Base-by-base conservation (phyloP, 2,797 vertebrate genomes). In the Macropodus opercularis region DNA sequence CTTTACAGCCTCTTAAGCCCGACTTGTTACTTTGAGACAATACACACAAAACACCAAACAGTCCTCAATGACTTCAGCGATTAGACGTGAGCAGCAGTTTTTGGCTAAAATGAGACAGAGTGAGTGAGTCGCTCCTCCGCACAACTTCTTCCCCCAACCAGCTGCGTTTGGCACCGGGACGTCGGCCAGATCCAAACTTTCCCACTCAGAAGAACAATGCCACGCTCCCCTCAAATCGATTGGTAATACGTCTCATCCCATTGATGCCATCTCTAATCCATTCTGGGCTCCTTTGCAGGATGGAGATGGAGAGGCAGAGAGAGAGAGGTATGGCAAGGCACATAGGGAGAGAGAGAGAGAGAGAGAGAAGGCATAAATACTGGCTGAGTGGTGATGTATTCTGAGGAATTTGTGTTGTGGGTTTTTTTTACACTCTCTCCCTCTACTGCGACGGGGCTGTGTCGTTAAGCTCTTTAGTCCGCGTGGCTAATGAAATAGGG, bases 231-330 rank as follows among this genome's bases (percentile, higher is more conserved):
- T 79, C 71, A 90, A 92, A 93, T 93, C 90, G 83, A 92, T 91
- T 91, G 89, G 92, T 90, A 92, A 93, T 90, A 92, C 87, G 76
- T 92, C 90, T 90, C 87, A 90, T 91, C 89, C 89, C 74, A 88
- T 88, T 91, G 90, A 92, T 91, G 90, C 84, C 89, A 90, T 89
- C 88, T 87, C 87, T 92, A 93, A 93, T 94, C 92, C 91, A 91
- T 90, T 89, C 89, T 83, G 80, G 87, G 86, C 90, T 87, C 80
- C 69, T 87, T 76, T 80, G 88, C 70, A 72, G 86, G 85, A 87
- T 81, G 80, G 86, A 72, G 81, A 78, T 77, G 78, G 58, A 70
- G 84, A 70, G 75, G 74, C 63, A 71, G 71, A 71, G 71, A 68
- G 63, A 49, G 72, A 83, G 81, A 51, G 56, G 72, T 75, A 78